A percentile compares a stretch with the other conserved stretches of the same genome.
phyloP scores from a whole-genome alignment of 2,888 invertebrate species.

The Dioctria linearis region DNA sequence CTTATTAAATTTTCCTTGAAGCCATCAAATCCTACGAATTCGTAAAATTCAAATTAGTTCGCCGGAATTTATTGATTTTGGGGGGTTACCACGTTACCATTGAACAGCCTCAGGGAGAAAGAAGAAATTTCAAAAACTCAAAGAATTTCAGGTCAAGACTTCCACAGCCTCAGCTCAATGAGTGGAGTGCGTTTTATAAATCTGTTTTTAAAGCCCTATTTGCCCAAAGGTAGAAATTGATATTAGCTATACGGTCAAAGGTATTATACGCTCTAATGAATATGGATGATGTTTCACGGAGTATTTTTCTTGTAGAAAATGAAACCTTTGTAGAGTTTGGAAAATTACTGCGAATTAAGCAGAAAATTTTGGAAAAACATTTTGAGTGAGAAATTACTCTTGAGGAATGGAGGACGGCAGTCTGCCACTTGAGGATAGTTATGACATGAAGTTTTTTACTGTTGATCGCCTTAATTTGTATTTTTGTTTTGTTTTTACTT shows the following conservation, averaged over 20 bases:
- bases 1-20: slow-evolving; percentile 15
- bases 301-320: too few relatives aligned
- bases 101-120: not conserved
- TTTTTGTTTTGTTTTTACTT: too few relatives aligned
- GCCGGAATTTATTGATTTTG: not conserved
- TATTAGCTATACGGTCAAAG: not conserved
- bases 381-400: too few relatives aligned
- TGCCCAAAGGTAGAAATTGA: not conserved
- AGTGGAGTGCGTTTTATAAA: not conserved
- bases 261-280: slow-evolving; percentile 3
- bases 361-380: too few relatives aligned
- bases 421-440: too few relatives aligned
- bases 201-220: slow-evolving; percentile 7
- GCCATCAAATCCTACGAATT: slow-evolving; percentile 1
- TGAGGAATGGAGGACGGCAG: too few relatives aligned
- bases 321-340: too few relatives aligned
- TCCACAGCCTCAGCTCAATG: not conserved
- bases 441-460: too few relatives aligned
- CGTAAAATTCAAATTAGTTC: slow-evolving; percentile 19
- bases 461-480: too few relatives aligned
- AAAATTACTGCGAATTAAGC: too few relatives aligned
- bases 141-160: slow-evolving; percentile 27
- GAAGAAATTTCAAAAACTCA: not conserved
- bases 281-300: not conserved
- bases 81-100: too few relatives aligned